Conservation (phyloP, 2,113 vertebrate species). For the Anas platyrhynchos region DNA sequence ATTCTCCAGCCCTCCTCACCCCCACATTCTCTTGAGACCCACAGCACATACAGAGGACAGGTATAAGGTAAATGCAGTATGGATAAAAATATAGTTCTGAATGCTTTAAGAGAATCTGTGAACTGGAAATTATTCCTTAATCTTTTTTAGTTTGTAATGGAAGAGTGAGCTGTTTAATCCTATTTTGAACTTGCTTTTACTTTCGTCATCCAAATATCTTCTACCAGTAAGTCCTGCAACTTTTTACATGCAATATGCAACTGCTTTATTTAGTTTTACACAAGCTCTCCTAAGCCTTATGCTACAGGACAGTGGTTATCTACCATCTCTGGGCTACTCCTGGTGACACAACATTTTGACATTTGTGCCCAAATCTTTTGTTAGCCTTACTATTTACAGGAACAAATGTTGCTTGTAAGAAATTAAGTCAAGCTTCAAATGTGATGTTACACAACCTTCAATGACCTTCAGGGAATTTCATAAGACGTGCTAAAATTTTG, state of each 20-base stretch:
- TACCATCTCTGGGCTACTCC: neutral
- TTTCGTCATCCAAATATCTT: neutral
- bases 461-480: neutral
- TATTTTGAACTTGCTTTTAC: neutral
- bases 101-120: neutral
- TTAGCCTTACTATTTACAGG: neutral
- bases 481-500: neutral
- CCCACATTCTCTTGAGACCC: neutral
- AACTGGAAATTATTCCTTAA: neutral
- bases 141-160: neutral
- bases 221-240: neutral
- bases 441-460: neutral
- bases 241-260: neutral
- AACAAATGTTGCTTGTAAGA: neutral
- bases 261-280: neutral
- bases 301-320: neutral
- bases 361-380: neutral
- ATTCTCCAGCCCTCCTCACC: neutral
- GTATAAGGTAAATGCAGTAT: neutral
- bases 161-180: neutral
- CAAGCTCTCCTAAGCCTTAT: neutral
- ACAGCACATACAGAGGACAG: neutral
- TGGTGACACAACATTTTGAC: neutral
- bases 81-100: neutral
- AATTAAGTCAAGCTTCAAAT: neutral